Conservation (phyloP, 2,797 vertebrate species). For the Sebastes trivittatus region DNA sequence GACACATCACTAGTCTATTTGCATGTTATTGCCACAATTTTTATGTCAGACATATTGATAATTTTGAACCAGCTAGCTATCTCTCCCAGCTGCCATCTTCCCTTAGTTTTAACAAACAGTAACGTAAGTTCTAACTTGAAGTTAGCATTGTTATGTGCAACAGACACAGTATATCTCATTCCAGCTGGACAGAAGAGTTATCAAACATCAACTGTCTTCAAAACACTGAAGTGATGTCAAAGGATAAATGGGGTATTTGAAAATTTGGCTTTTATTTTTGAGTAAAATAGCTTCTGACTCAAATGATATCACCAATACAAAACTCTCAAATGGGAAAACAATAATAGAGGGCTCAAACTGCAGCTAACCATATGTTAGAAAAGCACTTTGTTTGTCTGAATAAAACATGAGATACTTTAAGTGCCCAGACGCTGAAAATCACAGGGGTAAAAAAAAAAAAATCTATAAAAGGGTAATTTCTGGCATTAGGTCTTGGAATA, state of each 20-base stretch:
- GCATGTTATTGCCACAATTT: neutral
- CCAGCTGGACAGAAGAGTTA: neutral
- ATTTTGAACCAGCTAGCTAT: neutral
- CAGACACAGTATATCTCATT: neutral
- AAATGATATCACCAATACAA: neutral
- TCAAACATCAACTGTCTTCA: neutral
- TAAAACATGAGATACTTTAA: neutral
- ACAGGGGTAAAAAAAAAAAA: neutral
- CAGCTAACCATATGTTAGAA: neutral
- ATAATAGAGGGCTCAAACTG: neutral
- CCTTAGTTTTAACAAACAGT: neutral
- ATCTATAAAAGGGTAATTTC: constrained; percentile 26
- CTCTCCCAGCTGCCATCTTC: neutral
- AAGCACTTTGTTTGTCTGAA: neutral
- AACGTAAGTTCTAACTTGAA: too few species aligned
- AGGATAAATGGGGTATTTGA: neutral
- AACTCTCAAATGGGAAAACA: neutral
- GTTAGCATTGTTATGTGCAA: neutral
- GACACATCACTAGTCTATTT: neutral
- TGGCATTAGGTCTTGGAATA: constrained; percentile 7
- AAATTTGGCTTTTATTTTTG: neutral
- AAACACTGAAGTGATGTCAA: neutral
- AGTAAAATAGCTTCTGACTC: neutral
- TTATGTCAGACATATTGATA: neutral
- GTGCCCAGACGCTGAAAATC: neutral